These are phyloP conservation scores for Anguilla marmorata DNA, from an alignment of 2,797 vertebrate genomes.

Conservation along the genomic window DNA sequence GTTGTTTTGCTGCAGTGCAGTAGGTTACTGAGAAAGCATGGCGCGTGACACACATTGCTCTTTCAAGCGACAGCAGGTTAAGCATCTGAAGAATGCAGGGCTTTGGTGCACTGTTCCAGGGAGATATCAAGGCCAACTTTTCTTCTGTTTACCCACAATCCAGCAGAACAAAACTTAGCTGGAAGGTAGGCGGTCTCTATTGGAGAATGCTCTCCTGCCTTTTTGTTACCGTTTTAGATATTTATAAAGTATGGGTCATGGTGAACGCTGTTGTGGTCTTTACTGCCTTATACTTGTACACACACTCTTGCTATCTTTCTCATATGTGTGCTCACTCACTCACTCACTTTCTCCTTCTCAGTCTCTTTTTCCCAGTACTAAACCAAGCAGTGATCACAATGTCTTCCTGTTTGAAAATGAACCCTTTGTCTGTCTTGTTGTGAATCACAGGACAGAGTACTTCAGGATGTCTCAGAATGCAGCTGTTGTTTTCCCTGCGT, in stretches of 20 bases:
- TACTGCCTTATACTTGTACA: not conserved
- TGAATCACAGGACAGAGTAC: not conserved
- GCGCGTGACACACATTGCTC: not conserved
- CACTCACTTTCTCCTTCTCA: not conserved
- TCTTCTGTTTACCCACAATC: not conserved
- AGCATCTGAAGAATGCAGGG: not conserved
- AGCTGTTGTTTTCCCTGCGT: not conserved
- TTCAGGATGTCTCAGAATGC: not conserved
- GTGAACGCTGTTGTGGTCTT: not conserved
- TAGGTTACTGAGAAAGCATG: not conserved
- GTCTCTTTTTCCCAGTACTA: not conserved
- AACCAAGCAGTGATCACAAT: not conserved
- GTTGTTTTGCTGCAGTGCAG: not conserved
- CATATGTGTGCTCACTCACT: too few relatives aligned
- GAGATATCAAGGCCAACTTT: not conserved
- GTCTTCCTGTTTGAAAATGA: slow-evolving; percentile 10
- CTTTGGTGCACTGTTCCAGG: not conserved
- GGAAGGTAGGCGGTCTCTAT: not conserved
- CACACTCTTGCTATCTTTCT: too few relatives aligned
- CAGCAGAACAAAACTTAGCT: not conserved
- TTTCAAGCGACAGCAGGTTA: not conserved
- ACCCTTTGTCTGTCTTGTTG: not conserved
- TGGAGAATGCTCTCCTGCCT: not conserved
- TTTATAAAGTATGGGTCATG: not conserved
- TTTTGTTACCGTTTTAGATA: not conserved